Evolutionary conservation across 2,797 vertebrate genomes (phyloP).

Genomic region (Vipera latastei): DNA sequence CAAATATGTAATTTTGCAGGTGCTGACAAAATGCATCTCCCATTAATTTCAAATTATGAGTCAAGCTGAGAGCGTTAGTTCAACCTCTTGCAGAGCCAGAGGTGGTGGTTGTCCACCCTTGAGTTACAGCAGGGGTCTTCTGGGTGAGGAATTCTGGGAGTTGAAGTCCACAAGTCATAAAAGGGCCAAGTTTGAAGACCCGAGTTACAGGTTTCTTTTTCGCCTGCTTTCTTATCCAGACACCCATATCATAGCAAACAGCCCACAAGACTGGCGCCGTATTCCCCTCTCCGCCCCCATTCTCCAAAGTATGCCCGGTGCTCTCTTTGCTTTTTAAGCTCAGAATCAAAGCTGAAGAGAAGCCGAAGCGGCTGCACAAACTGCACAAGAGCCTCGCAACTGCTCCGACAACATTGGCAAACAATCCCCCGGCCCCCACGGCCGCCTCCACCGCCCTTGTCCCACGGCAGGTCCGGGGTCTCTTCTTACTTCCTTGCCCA

Average conservation of each 20-base stretch:
- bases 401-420: not conserved
- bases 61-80: not conserved
- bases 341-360: too few relatives aligned
- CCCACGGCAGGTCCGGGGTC: not conserved
- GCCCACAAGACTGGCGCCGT: not conserved
- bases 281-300: not conserved
- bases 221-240: not conserved
- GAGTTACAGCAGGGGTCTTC: not conserved
- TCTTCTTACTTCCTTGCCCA: slow-evolving; percentile 2
- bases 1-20: not conserved
- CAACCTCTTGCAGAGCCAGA: not conserved
- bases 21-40: not conserved
- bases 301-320: not conserved
- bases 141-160: too few relatives aligned
- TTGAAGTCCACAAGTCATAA: too few relatives aligned
- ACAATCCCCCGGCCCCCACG: not conserved
- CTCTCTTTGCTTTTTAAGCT: not conserved
- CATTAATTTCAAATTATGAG: not conserved
- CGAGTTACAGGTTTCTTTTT: not conserved
- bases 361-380: not conserved
- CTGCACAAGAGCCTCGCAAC: not conserved
- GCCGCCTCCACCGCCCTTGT: not conserved
- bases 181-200: too few relatives aligned
- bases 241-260: not conserved
- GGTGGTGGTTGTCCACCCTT: not conserved